These are phyloP conservation scores for Bombycilla garrulus DNA, from an alignment of 2,113 vertebrate species.

Conservation along the genomic window DNA sequence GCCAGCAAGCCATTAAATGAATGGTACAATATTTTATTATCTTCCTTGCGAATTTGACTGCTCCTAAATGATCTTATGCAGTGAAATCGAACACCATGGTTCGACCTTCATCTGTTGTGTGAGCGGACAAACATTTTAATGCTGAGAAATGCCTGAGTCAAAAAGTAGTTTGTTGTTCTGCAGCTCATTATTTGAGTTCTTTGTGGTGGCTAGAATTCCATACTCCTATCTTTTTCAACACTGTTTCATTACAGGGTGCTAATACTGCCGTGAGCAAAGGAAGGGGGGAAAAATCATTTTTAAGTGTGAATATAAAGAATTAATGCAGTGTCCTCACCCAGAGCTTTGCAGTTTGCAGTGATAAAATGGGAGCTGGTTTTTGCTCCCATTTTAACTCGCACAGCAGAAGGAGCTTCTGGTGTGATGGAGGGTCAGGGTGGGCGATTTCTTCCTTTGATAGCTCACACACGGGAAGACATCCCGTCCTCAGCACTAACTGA, in stretches of 20 bases:
- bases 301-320: slow-evolving; percentile 20
- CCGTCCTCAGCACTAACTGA: neutral
- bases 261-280: neutral
- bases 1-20: neutral
- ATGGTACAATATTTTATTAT: neutral
- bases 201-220: neutral
- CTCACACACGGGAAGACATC: neutral
- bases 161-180: neutral
- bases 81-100: neutral
- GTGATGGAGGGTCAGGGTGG: neutral
- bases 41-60: neutral
- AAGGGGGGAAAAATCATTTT: neutral
- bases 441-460: neutral
- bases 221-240: neutral
- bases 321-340: neutral
- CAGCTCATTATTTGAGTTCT: neutral
- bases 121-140: neutral
- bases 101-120: accelerated
- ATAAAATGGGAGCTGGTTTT: slow-evolving; percentile 4
- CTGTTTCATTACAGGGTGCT: neutral
- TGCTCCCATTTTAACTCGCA: neutral
- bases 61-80: neutral
- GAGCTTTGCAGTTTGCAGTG: neutral
- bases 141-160: neutral
- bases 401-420: neutral